Base-by-base conservation (phyloP, 2,113 vertebrate genomes). In the Pterocles gutturalis region DNA sequence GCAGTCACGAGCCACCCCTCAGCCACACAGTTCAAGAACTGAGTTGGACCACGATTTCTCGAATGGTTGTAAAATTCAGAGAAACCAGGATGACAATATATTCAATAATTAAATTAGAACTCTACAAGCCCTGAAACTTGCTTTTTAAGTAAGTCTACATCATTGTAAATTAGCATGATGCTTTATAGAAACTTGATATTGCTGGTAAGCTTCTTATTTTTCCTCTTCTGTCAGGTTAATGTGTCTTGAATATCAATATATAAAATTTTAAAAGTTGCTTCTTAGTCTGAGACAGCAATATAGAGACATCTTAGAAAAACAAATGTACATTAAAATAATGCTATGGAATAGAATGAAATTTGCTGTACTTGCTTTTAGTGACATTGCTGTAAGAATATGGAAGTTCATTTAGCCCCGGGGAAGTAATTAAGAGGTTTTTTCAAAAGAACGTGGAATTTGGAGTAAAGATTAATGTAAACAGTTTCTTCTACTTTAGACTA, bases 361-460 rank as follows among this genome's bases (percentile, higher is more conserved):
- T 34, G 58, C 29, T 86, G 28, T 36, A 65, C 41, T 90, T 86
- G 49, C n/a, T 93, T 34, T 80, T 53, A 57, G 67, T 34, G 76
- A 81, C 41, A 86, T 7, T 61, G 64, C 81, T 78, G 33, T 49
- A 92, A 80, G 83, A 95, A 49, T n/a, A 72, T 0, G 4, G 33
- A 21, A 95, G 46, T 54, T 95, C 77, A 96, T 77, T 72, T 77
- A 54, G 48, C 84, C 81, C 67, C 51, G 34, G 66, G 80, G 72
- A 91, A 93, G 83, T 79, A 51, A 70, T 72, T 93, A 86, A 83
- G 49, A 88, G n/a, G 25, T 34, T 67, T 93, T 95, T 90, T 38
- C 43, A 69, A 87, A 84, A 83, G 49, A 90, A 11, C 11, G 58
- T 21, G 36, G 86, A 93, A 95, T 77, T 73, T 77, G 17, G 45